These are phyloP conservation scores for Melieria picta DNA, from an alignment of 2,888 invertebrate genomes.

Conservation along the genomic window DNA sequence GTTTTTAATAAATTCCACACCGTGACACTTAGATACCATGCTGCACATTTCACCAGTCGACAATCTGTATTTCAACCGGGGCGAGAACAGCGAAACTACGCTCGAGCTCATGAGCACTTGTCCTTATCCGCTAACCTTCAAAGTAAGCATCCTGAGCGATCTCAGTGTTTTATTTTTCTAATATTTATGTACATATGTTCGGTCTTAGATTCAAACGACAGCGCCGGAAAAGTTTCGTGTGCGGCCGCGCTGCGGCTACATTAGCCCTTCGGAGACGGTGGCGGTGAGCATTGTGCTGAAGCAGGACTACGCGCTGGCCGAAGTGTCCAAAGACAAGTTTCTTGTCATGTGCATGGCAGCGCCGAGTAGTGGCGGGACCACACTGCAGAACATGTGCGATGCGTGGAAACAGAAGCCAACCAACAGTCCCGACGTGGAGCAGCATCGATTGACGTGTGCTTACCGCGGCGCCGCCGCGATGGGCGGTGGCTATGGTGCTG, in stretches of 20 bases:
- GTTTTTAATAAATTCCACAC: conserved; percentile 25
- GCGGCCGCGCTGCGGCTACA: conserved; percentile 83
- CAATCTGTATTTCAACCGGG: conserved; percentile 74
- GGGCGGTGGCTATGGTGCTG: conserved; percentile 49
- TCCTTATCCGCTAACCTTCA: conserved; percentile 72
- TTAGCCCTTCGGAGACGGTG: conserved; percentile 73
- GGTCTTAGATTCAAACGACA: conserved; percentile 93
- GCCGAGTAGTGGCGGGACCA: conserved; percentile 68
- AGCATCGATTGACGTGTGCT: conserved; percentile 77
- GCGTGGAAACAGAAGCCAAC: conserved; percentile 77
- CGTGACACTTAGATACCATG: conserved; percentile 67
- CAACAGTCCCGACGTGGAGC: conserved; percentile 71
- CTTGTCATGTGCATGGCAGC: conserved; percentile 84
- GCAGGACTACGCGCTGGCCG: conserved; percentile 75
- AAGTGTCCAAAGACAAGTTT: conserved; percentile 84
- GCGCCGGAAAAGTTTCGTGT: conserved; percentile 96
- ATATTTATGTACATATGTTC: background rate
- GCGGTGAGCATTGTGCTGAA: conserved; percentile 80
- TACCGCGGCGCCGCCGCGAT: conserved; percentile 35
- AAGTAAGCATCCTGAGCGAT: conserved; percentile 67
- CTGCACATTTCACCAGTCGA: conserved; percentile 75
- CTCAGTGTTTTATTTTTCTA: background rate
- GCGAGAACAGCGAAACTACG: conserved; percentile 68
- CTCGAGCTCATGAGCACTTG: conserved; percentile 78
- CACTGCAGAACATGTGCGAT: conserved; percentile 73